phyloP scores from a whole-genome alignment of 2,888 invertebrate species.

The Acholoe squamosa region DNA sequence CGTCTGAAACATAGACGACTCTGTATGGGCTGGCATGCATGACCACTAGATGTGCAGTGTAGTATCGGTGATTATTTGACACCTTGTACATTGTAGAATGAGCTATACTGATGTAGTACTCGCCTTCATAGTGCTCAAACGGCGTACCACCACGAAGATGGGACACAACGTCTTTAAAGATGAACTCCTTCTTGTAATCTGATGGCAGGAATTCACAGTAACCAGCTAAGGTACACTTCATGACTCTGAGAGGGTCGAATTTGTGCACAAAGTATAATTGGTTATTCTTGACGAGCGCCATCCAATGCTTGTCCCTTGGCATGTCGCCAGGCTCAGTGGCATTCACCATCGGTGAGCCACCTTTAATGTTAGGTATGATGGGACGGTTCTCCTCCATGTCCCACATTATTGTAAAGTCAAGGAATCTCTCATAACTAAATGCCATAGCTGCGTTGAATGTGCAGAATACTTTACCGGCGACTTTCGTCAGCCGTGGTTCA shows the following conservation, averaged over 20 bases:
- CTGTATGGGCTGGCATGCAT: slow-evolving; percentile 70
- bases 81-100: slow-evolving; percentile 73
- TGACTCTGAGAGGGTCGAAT: slow-evolving; percentile 72
- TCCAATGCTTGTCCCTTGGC: slow-evolving; percentile 74
- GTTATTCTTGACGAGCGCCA: slow-evolving; percentile 68
- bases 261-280: slow-evolving; percentile 73
- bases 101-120: slow-evolving; percentile 73
- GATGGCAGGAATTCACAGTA: slow-evolving; percentile 70
- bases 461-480: slow-evolving; percentile 68
- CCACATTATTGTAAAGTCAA: slow-evolving; percentile 73
- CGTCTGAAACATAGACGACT: slow-evolving; percentile 72
- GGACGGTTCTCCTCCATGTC: slow-evolving; percentile 70
- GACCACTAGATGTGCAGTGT: slow-evolving; percentile 73
- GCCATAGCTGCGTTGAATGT: slow-evolving; percentile 74
- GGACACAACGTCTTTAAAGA: slow-evolving; percentile 70
- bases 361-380: slow-evolving; percentile 72
- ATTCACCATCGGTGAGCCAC: slow-evolving; percentile 72
- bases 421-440: slow-evolving; percentile 65
- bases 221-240: slow-evolving; percentile 70
- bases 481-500: slow-evolving; percentile 71
- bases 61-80: slow-evolving; percentile 68
- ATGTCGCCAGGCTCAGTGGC: slow-evolving; percentile 71
- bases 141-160: slow-evolving; percentile 74
- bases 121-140: slow-evolving; percentile 71
- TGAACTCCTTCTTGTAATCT: slow-evolving; percentile 67